Evolutionary conservation across 37 sponge, comb jelly and placozoan species (phyloP), one percentile per base, ranked within the genome.

Genomic region (Geodia barretti): DNA sequence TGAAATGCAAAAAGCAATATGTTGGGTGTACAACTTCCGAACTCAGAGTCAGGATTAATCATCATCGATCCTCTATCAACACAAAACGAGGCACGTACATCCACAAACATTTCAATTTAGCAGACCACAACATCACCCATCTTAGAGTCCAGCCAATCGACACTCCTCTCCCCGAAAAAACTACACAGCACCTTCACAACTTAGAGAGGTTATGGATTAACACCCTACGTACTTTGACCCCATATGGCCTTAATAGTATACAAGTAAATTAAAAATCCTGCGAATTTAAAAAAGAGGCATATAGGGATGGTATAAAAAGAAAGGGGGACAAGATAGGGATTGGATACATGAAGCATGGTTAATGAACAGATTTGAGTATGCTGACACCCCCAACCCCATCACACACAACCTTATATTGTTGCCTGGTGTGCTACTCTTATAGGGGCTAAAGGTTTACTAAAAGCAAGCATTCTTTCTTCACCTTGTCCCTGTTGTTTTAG

Each of bases 1-100:
- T 24, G 1, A 79, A 79, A 79, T 80, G 81, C 54, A 42, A 70
- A 58, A 80, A 80, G 47, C 81, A 80, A 33, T 80, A 80, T 54
- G 81, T 80, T 11, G 81, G 81, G 38, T 19, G 21, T 11, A 80
- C 81, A 20, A 69, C 81, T 19, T 8, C 69, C 17, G 1, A n/a
- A 2, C 41, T 80, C 8, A 41, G 62, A 31, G 30, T 33, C 23
- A 69, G 81, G 43, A 28, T 80, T 4, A 58, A 58, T 31, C 72
- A 70, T 61, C 81, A 80, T 54, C 29, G 81, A 34, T 30, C 81
- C 24, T 70, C 25, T 38, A 80, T 80, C 5, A 7, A 4, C 32
- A 66, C 19, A 43, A 66, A 79, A 11, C 19, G 23, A 64, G 3
- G 4, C 47, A 3, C 34, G 36, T 38, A 24, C 47, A 67, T 67